A percentile compares a stretch with the other conserved stretches of the same genome.
phyloP scores from a whole-genome alignment of 64 coral and sea anemone genomes.

The Pocillopora damicornis region DNA sequence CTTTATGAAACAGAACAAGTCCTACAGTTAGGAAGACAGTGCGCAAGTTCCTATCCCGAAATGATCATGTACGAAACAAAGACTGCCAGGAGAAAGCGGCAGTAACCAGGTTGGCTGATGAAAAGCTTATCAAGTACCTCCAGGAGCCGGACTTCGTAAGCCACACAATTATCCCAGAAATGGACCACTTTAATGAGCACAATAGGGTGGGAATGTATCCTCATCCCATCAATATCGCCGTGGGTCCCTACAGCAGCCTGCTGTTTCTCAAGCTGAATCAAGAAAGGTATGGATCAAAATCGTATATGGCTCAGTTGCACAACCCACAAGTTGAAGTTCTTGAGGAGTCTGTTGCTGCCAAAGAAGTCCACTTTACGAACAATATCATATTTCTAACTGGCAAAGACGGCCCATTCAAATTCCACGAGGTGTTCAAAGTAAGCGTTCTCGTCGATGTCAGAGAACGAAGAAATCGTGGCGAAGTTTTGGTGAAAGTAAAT shows the following conservation, averaged over 20 bases:
- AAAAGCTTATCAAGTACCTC: neutral
- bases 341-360: constrained; percentile 14
- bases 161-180: constrained; percentile 53
- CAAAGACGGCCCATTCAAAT: constrained; percentile 31
- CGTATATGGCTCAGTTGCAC: constrained; percentile 41
- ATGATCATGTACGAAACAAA: constrained; percentile 47
- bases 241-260: constrained; percentile 44
- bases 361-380: neutral
- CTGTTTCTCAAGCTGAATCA: constrained; percentile 12
- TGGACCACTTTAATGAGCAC: constrained; percentile 38
- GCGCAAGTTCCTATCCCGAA: constrained; percentile 37
- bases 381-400: neutral
- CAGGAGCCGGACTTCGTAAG: constrained; percentile 28
- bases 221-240: neutral
- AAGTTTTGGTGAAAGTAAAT: constrained; percentile 1
- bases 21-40: neutral
- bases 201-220: constrained; percentile 38
- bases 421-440: constrained; percentile 32
- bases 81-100: constrained; percentile 39
- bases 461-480: constrained; percentile 31
- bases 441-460: constrained; percentile 4
- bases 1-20: constrained; percentile 36
- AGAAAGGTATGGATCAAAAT: constrained; percentile 30
- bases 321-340: constrained; percentile 41
- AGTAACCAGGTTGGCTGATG: constrained; percentile 32